Conservation (phyloP, 1,140 invertebrate species). For the Dreissena polymorpha region DNA sequence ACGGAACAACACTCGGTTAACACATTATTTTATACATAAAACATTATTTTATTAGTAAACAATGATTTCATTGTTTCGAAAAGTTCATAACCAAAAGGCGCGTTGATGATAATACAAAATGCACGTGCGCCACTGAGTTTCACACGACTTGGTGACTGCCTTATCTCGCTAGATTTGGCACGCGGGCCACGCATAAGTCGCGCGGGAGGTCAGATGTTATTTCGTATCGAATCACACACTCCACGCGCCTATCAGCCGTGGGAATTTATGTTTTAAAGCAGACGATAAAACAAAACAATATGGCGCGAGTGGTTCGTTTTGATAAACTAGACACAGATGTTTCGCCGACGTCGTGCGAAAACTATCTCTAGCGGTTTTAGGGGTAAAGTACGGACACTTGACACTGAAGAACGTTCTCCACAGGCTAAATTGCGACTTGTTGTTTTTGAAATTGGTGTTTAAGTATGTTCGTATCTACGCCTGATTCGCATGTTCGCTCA, state of each 20-base stretch:
- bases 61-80: too few species aligned
- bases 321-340: conserved; percentile 16
- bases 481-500: neutral
- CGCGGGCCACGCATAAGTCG: conserved; percentile 20
- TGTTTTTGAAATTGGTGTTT: neutral
- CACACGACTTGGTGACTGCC: conserved; percentile 18
- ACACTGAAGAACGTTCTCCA: neutral
- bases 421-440: neutral
- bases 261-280: conserved; percentile 26
- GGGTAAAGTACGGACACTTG: neutral
- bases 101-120: too few species aligned
- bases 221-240: conserved; percentile 37
- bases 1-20: too few species aligned
- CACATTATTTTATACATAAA: too few species aligned
- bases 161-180: neutral
- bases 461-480: neutral
- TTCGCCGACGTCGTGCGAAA: neutral
- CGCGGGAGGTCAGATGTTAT: conserved; percentile 42
- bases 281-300: conserved; percentile 29
- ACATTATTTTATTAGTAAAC: too few species aligned
- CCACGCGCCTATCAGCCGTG: conserved; percentile 49
- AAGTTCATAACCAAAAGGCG: too few species aligned
- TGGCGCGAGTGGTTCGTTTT: conserved; percentile 21
- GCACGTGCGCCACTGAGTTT: conserved; percentile 1
- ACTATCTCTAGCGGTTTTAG: neutral